Evolutionary conservation across 2,113 vertebrate genomes (phyloP), one percentile per base, ranked within the genome.

Genomic region (Arothron firmamentum): DNA sequence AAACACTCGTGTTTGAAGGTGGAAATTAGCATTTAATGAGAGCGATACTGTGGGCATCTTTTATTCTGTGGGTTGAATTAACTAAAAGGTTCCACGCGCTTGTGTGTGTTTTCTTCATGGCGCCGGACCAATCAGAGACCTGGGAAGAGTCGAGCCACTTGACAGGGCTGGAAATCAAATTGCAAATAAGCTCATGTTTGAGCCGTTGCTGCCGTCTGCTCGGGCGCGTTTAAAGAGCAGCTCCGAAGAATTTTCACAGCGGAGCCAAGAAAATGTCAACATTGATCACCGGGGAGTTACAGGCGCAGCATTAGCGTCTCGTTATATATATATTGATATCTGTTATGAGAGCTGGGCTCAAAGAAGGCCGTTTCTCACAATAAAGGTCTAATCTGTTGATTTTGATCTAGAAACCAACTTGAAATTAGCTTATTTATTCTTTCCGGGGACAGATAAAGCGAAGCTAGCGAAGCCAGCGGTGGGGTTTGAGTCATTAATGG

Each of bases 311-410:
- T 86, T 77, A 82, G 60, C 52, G 49, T 42, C 62, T 78, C 56
- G 83, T 87, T 86, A 85, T 67, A 80, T 85, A 74, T 56, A 72
- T 73, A 86, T 84, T 79, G 80, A 85, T 75, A 74, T 69, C 70
- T 16, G 60, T 64, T 49, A 68, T 61, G 82, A 43, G 25, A 65
- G 56, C 68, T 64, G 59, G 65, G 80, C 85, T 79, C 55, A 85
- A 75, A 81, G 67, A 75, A 59, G 59, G 53, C 49, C 58, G 72
- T 82, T 62, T 38, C 34, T 12, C 11, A 64, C 38, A 31, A 23
- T 1, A 21, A 2, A 16, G 47, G 43, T 15, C 4, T 61, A 18
- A 67, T 53, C 74, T 62, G 57, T 67, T 47, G 15, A 17, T 47
- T 17, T 47, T 17, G 15, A 17, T 47, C 6, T 70, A 62, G 34